Conservation (phyloP, 2,797 vertebrate species). For the Rhabdophis nuchalis region DNA sequence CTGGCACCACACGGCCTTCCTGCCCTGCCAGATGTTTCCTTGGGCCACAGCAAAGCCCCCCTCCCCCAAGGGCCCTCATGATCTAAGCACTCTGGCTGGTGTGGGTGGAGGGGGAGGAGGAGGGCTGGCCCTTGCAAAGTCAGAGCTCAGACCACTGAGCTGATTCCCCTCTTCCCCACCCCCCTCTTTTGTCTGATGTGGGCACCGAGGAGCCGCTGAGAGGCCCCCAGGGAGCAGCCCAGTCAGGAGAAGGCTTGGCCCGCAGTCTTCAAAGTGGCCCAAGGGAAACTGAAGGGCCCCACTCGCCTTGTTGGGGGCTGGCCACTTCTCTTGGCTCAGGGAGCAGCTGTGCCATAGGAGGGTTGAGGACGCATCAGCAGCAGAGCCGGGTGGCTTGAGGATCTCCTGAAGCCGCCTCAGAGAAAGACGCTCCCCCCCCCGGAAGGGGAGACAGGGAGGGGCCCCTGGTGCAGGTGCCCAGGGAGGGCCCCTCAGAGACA, state of each 20-base stretch:
- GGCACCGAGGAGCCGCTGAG: background rate
- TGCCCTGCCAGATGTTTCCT: background rate
- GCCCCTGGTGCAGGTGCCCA: background rate
- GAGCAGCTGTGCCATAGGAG: conserved; percentile 55
- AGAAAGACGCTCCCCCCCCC: background rate
- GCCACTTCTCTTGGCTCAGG: conserved; percentile 60
- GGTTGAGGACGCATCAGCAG: conserved; percentile 36
- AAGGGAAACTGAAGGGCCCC: conserved; percentile 40
- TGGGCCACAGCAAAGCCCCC: background rate
- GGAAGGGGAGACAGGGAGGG: background rate
- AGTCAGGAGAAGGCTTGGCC: background rate
- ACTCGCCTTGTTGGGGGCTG: conserved; percentile 25
- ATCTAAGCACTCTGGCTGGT: background rate
- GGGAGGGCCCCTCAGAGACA: background rate
- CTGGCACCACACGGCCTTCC: background rate
- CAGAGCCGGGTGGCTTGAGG: background rate
- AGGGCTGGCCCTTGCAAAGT: background rate
- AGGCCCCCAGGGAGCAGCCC: background rate
- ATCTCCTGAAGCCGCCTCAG: background rate
- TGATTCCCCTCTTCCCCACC: background rate
- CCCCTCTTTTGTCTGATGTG: background rate
- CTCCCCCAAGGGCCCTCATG: background rate
- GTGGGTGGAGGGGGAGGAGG: background rate
- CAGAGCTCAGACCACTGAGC: background rate
- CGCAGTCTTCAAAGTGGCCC: conserved; percentile 44